Conservation (phyloP, 23 tunicate genomes). For the Trididemnum clinides region DNA sequence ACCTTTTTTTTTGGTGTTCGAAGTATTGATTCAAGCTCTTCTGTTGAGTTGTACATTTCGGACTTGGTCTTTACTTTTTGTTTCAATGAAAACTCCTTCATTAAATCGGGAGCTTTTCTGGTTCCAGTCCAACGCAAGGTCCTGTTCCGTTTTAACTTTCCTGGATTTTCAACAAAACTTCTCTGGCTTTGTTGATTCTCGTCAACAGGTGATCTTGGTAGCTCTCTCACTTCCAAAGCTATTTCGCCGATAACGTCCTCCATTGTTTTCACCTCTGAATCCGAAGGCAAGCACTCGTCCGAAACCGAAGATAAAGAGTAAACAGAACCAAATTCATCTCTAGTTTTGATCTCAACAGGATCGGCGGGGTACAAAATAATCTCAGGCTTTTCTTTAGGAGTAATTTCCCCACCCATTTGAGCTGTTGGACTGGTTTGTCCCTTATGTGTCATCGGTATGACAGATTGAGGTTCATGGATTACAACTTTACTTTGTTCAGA, state of each 20-base stretch:
- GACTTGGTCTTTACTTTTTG: conserved; percentile 19
- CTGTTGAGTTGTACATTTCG: not conserved
- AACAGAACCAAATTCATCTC: not conserved
- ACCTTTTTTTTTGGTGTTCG: not conserved
- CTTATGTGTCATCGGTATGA: not conserved
- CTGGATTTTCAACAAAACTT: not conserved
- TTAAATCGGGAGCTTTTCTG: conserved; percentile 75
- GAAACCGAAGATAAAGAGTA: conserved; percentile 34
- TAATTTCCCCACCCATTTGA: not conserved
- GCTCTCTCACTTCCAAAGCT: not conserved
- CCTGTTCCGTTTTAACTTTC: conserved; percentile 61
- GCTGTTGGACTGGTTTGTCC: too few species aligned
- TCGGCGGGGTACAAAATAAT: not conserved
- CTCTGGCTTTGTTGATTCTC: not conserved
- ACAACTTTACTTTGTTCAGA: not conserved
- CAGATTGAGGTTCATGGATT: not conserved
- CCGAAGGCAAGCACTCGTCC: conserved; percentile 10
- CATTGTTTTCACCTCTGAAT: conserved; percentile 42
- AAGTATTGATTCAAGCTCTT: not conserved
- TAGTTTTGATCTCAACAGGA: not conserved
- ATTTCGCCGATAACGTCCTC: conserved; percentile 60
- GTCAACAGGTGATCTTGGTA: not conserved
- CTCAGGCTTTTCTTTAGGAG: not conserved
- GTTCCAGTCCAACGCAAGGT: conserved; percentile 89
- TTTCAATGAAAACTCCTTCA: conserved; percentile 72